Conservation (phyloP, 1,140 invertebrate genomes). For the Chrysomallon squamiferum region DNA sequence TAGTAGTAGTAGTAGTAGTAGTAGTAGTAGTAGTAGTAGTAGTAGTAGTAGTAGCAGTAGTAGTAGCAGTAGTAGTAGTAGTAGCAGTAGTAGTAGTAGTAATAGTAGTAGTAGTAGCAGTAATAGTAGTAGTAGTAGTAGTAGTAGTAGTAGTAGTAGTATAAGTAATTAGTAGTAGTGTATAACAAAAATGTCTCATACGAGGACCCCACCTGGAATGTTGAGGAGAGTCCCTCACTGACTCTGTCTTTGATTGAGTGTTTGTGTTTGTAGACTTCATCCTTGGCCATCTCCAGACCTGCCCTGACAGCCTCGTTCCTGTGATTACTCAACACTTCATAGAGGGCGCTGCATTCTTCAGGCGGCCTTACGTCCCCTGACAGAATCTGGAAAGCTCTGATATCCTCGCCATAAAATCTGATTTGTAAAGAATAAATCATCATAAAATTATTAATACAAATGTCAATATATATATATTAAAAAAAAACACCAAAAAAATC, state of each 20-base stretch:
- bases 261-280: conserved; percentile 30
- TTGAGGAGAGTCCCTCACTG: conserved; percentile 10
- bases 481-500: background rate
- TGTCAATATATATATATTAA: background rate
- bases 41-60: no score
- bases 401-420: conserved; percentile 54
- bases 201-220: conserved; percentile 14
- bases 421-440: conserved; percentile 3
- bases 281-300: conserved; percentile 36
- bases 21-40: no score
- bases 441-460: no score
- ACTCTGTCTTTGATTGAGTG: conserved; percentile 11
- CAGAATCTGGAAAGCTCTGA: conserved; percentile 51
- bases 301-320: conserved; percentile 34
- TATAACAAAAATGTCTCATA: no score
- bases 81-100: no score
- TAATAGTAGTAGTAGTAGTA: no score
- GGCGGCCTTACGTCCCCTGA: conserved; percentile 44
- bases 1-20: no score
- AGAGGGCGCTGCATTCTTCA: conserved; percentile 45
- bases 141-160: no score
- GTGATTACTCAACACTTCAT: conserved; percentile 49
- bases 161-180: no score
- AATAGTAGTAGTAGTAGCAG: no score
- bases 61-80: no score